These are phyloP conservation scores for Plebejus melissa DNA, from an alignment of 2,888 invertebrate species.

Conservation along the genomic window DNA sequence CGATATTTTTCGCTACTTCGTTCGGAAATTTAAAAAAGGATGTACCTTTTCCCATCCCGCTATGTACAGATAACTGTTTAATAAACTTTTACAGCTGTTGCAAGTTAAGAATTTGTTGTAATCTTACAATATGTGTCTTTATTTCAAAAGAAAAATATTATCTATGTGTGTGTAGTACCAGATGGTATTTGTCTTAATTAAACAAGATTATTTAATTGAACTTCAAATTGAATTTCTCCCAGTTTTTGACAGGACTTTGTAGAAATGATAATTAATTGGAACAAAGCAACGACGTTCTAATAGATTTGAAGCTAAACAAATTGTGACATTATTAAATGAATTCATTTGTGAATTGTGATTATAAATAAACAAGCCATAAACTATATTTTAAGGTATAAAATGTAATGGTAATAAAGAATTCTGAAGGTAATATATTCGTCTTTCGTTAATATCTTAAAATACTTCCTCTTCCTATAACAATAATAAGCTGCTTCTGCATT, in stretches of 20 bases:
- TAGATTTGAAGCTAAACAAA: conserved; percentile 10
- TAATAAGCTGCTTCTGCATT: too few species aligned
- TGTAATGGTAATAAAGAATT: too few species aligned
- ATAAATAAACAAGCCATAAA: neutral
- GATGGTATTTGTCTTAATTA: neutral
- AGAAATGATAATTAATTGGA: neutral
- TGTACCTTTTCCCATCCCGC: neutral
- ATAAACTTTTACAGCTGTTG: neutral
- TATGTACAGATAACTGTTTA: neutral
- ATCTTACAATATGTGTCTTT: too few species aligned
- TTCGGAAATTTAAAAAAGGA: too few species aligned
- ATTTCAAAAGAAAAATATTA: too few species aligned
- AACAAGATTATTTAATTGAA: conserved; percentile 12
- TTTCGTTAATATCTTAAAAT: too few species aligned
- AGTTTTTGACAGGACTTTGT: conserved; percentile 10
- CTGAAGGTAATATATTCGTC: too few species aligned
- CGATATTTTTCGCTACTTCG: too few species aligned
- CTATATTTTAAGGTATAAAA: neutral
- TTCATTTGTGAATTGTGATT: neutral
- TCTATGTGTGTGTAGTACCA: too few species aligned
- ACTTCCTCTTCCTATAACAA: too few species aligned
- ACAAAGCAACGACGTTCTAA: neutral
- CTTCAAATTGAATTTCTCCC: conserved; percentile 1
- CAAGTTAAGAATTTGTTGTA: neutral
- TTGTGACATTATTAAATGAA: neutral